Conservation (phyloP, 1,140 invertebrate species). For the Steinernema feltiae region DNA sequence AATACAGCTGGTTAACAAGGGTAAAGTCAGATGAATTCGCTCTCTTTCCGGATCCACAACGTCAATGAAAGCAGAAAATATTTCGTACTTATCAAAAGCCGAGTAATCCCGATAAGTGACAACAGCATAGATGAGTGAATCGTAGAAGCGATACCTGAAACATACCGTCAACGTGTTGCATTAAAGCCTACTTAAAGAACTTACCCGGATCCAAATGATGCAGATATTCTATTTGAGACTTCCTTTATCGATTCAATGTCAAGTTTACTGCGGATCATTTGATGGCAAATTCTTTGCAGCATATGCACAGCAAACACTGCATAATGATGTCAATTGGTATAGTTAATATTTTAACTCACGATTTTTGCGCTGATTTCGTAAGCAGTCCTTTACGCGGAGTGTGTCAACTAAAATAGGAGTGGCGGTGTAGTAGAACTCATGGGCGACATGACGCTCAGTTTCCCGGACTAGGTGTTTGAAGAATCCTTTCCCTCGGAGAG, state of each 20-base stretch:
- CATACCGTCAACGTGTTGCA: no score
- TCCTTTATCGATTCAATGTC: slow-evolving; percentile 20
- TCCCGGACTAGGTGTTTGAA: slow-evolving; percentile 24
- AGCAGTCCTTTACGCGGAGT: not conserved
- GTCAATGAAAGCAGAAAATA: slow-evolving; percentile 3
- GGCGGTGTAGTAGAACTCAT: slow-evolving; percentile 25
- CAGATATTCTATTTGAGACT: slow-evolving; percentile 17
- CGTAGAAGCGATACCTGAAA: slow-evolving; percentile 9
- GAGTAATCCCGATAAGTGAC: slow-evolving; percentile 18
- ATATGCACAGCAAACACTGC: slow-evolving; percentile 20
- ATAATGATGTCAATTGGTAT: not conserved
- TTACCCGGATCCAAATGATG: slow-evolving; percentile 16
- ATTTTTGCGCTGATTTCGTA: slow-evolving; percentile 20
- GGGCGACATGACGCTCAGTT: slow-evolving; percentile 20
- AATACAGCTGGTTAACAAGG: not conserved
- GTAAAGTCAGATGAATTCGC: slow-evolving; percentile 21
- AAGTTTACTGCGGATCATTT: slow-evolving; percentile 16
- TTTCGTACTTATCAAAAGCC: not conserved
- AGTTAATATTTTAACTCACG: slow-evolving; percentile 3
- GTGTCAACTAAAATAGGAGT: slow-evolving; percentile 16
- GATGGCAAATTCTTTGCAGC: slow-evolving; percentile 19
- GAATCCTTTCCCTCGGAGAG: slow-evolving; percentile 11
- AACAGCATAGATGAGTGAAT: slow-evolving; percentile 8
- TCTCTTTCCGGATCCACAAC: slow-evolving; percentile 5
- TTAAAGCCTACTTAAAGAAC: slow-evolving; percentile 8